These are phyloP conservation scores for Ptilodon capucinus DNA, from an alignment of 2,888 invertebrate species.

Conservation along the genomic window DNA sequence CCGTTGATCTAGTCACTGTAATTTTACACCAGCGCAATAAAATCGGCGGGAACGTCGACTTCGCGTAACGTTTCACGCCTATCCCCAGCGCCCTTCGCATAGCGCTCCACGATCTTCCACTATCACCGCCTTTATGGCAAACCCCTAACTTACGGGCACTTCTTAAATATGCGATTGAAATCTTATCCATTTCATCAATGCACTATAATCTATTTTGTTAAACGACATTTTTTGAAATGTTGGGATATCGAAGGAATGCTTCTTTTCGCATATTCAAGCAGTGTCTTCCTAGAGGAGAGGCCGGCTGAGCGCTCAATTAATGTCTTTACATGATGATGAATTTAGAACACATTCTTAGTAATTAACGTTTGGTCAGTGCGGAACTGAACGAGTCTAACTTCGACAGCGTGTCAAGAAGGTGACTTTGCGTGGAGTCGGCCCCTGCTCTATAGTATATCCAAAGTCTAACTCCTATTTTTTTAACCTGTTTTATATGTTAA, in stretches of 20 bases:
- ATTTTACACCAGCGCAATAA: constrained; percentile 22
- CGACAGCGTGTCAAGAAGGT: background rate
- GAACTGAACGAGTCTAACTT: constrained; percentile 4
- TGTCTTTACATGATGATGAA: constrained; percentile 5
- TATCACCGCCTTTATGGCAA: constrained; percentile 69
- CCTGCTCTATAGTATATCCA: constrained; percentile 69
- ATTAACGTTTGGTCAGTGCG: constrained; percentile 5
- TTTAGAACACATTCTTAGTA: background rate
- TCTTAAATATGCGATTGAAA: constrained; percentile 53
- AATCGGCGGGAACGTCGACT: constrained; percentile 37
- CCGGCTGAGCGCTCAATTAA: constrained; percentile 30
- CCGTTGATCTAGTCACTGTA: constrained; percentile 16
- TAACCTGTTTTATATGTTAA: constrained; percentile 80
- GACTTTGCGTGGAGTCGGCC: constrained; percentile 30
- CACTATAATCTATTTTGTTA: constrained; percentile 35
- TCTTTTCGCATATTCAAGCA: constrained; percentile 53
- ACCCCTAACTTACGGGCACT: constrained; percentile 53
- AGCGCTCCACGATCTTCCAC: constrained; percentile 76
- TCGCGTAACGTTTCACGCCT: constrained; percentile 46
- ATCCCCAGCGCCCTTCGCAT: constrained; percentile 68
- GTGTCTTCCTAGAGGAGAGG: constrained; percentile 46
- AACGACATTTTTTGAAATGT: constrained; percentile 19
- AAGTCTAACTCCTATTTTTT: constrained; percentile 82
- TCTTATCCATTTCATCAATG: constrained; percentile 22
- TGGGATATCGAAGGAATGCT: constrained; percentile 18